A percentile compares a stretch with the other conserved stretches of the same genome.
These are phyloP conservation scores for Drosophila grimshawi DNA, from an alignment of 1,140 invertebrate genomes.

Conservation along the genomic window DNA sequence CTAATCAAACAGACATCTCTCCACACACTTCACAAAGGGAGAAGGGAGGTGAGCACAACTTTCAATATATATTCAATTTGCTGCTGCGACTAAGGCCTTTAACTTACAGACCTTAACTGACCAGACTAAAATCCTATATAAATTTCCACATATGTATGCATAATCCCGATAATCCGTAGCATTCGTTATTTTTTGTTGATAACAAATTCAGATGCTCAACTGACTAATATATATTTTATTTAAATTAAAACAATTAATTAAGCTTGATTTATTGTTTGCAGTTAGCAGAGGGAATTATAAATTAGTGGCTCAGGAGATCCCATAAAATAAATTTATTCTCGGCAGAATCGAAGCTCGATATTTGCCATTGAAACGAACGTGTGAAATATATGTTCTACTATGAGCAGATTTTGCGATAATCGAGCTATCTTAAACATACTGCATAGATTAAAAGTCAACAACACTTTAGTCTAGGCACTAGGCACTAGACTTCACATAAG, in stretches of 20 bases:
- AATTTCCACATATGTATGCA: not conserved
- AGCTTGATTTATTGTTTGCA: not conserved
- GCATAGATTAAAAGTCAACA: too few relatives aligned
- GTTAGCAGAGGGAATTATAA: not conserved
- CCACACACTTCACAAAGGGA: constrained; percentile 42
- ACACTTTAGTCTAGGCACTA: constrained; percentile 11
- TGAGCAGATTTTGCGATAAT: too few relatives aligned
- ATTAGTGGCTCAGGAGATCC: not conserved
- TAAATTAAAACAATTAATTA: constrained; percentile 3
- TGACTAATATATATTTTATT: not conserved
- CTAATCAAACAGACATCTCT: constrained; percentile 68
- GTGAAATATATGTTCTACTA: too few relatives aligned
- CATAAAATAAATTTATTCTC: too few relatives aligned
- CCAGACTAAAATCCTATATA: not conserved
- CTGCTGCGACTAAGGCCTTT: not conserved
- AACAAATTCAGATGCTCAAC: not conserved
- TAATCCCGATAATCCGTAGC: not conserved
- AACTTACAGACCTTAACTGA: constrained; percentile 3
- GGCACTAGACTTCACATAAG: constrained; percentile 33
- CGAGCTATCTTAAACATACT: too few relatives aligned
- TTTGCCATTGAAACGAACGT: too few relatives aligned
- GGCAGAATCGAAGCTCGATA: too few relatives aligned
- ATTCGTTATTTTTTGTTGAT: not conserved
- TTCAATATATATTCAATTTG: constrained; percentile 31
- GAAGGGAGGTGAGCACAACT: constrained; percentile 26